A percentile compares a stretch with the other conserved stretches of the same genome.
Conservation (phyloP, 1,140 invertebrate genomes). For the Sweltsa coloradensis region DNA sequence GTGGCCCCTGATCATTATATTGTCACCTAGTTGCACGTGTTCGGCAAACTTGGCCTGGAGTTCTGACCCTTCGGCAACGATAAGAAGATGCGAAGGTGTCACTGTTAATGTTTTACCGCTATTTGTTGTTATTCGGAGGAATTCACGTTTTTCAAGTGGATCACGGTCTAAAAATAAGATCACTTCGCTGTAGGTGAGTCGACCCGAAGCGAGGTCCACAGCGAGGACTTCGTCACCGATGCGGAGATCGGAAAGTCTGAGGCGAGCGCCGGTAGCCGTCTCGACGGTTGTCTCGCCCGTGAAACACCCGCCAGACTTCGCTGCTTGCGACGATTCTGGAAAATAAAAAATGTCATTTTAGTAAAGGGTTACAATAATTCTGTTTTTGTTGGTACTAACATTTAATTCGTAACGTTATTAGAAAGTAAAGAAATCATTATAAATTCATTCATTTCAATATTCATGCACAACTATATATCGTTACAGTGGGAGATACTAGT, state of each 20-base stretch:
- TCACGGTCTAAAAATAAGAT: slow-evolving; percentile 80
- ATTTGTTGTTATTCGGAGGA: slow-evolving; percentile 56
- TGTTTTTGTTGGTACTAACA: too few species aligned
- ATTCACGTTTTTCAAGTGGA: slow-evolving; percentile 47
- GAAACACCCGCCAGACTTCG: slow-evolving; percentile 72
- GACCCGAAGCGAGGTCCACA: slow-evolving; percentile 44
- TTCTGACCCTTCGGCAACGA: slow-evolving; percentile 15
- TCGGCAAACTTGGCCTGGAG: slow-evolving; percentile 42
- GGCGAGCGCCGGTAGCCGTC: slow-evolving; percentile 35
- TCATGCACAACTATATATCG: too few species aligned
- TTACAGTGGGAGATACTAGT: too few species aligned
- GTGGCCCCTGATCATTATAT: slow-evolving; percentile 32
- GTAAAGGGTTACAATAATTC: too few species aligned
- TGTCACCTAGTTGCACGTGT: slow-evolving; percentile 37
- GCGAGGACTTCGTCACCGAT: slow-evolving; percentile 74
- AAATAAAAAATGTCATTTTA: slow-evolving; percentile 27
- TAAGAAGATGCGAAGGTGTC: slow-evolving; percentile 75
- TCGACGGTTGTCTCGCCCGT: slow-evolving; percentile 46
- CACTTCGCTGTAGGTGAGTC: slow-evolving; percentile 70
- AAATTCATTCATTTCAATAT: too few species aligned
- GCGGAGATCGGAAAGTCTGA: slow-evolving; percentile 46
- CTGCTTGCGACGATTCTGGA: slow-evolving; percentile 83
- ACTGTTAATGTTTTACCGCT: slow-evolving; percentile 57
- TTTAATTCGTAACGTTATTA: too few species aligned
- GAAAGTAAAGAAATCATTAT: too few species aligned